Percentiles rank a stretch among this genome's conserved stretches.
Evolutionary conservation across 2,888 invertebrate genomes (phyloP).

Genomic region (Cerastis rubricosa): DNA sequence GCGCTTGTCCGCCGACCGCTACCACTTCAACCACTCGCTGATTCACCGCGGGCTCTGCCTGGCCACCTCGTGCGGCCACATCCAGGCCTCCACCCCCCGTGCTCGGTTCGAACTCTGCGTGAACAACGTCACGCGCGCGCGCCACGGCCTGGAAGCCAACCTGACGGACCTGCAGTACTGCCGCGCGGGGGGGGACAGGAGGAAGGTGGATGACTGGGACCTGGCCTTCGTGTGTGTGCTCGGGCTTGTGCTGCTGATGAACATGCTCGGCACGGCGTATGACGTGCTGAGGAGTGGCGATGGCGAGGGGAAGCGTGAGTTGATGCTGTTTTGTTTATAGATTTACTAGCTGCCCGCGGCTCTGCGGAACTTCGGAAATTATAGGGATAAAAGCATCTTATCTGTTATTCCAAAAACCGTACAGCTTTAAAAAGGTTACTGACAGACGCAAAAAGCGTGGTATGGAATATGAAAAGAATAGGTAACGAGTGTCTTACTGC

Average conservation of each 20-base stretch:
- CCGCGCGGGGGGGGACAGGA: constrained; percentile 22
- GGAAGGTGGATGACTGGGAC: constrained; percentile 61
- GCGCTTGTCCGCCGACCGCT: constrained; percentile 73
- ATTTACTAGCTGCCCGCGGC: too few relatives aligned
- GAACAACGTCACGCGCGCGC: constrained; percentile 60
- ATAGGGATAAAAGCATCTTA: background rate
- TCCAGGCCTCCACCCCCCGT: constrained; percentile 40
- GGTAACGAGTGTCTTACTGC: background rate
- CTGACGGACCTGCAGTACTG: constrained; percentile 73
- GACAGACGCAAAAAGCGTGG: background rate
- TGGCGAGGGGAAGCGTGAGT: constrained; percentile 67
- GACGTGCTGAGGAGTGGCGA: constrained; percentile 66
- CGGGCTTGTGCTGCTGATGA: constrained; percentile 66
- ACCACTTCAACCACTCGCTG: constrained; percentile 77
- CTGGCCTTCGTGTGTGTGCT: constrained; percentile 63
- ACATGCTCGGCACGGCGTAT: constrained; percentile 75
- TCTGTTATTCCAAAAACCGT: background rate
- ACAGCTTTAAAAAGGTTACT: background rate
- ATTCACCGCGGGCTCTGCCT: constrained; percentile 80
- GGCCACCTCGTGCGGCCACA: constrained; percentile 69
- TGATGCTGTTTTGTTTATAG: background rate
- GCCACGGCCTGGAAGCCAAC: constrained; percentile 69
- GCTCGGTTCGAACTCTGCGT: constrained; percentile 75
- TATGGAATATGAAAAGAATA: background rate
- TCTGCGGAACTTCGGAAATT: background rate